Conservation (phyloP, 2,888 invertebrate species). For the Parnassius apollo region DNA sequence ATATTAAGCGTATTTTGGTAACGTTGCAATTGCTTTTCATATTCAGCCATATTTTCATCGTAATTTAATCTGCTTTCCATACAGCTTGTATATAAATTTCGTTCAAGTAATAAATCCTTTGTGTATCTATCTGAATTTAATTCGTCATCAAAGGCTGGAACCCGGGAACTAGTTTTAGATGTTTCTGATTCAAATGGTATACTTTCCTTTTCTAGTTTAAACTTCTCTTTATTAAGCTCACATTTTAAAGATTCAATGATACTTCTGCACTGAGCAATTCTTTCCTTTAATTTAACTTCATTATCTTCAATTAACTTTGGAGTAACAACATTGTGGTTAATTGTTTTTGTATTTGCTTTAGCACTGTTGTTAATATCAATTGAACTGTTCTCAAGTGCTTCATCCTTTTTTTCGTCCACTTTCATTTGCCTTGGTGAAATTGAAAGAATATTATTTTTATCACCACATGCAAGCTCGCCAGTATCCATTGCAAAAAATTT, state of each 20-base stretch:
- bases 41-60: constrained; percentile 67
- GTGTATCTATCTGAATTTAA: constrained; percentile 33
- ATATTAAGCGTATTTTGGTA: constrained; percentile 70
- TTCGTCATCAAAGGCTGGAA: constrained; percentile 29
- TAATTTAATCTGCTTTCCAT: constrained; percentile 59
- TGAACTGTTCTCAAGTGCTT: constrained; percentile 14
- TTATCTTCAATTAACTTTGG: constrained; percentile 52
- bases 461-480: constrained; percentile 50
- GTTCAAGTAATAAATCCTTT: constrained; percentile 32
- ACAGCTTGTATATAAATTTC: constrained; percentile 48
- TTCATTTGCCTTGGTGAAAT: constrained; percentile 27
- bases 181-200: constrained; percentile 32
- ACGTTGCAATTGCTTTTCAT: constrained; percentile 70
- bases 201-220: constrained; percentile 52
- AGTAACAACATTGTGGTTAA: constrained; percentile 38
- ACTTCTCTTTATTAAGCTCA: constrained; percentile 64
- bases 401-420: constrained; percentile 18
- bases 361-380: neutral
- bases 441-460: constrained; percentile 37
- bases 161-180: constrained; percentile 28
- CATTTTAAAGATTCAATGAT: constrained; percentile 65
- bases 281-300: constrained; percentile 59
- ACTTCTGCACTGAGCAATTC: constrained; percentile 64
- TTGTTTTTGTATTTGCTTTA: constrained; percentile 1
- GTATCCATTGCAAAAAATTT: constrained; percentile 42